Percentiles rank a stretch among this genome's conserved stretches.
These are phyloP conservation scores for Leptodirus hochenwartii DNA, from an alignment of 2,888 invertebrate species.

Conservation along the genomic window DNA sequence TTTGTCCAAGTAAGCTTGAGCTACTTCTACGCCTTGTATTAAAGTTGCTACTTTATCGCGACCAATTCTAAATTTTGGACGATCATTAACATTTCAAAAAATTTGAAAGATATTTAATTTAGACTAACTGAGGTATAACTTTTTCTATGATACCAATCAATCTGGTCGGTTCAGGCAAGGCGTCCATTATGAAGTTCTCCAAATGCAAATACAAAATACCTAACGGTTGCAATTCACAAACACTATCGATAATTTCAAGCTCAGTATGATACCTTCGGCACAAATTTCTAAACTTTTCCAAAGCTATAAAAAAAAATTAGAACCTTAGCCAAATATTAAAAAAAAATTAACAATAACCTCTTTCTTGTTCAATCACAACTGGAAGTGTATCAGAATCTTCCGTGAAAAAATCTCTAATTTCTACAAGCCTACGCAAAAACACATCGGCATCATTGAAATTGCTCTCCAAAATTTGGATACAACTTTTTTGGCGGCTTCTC, in stretches of 20 bases:
- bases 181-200: slow-evolving; percentile 48
- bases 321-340: neutral
- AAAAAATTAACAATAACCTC: slow-evolving; percentile 21
- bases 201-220: slow-evolving; percentile 57
- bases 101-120: slow-evolving; percentile 5
- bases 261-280: slow-evolving; percentile 53
- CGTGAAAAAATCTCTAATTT: slow-evolving; percentile 46
- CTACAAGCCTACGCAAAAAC: slow-evolving; percentile 46
- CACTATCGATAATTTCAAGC: slow-evolving; percentile 43
- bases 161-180: slow-evolving; percentile 51
- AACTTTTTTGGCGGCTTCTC: slow-evolving; percentile 31
- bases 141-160: slow-evolving; percentile 45
- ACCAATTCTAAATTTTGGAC: slow-evolving; percentile 39
- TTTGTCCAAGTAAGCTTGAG: slow-evolving; percentile 39
- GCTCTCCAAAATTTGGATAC: slow-evolving; percentile 34
- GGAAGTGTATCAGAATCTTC: slow-evolving; percentile 50
- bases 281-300: slow-evolving; percentile 42
- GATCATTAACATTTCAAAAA: slow-evolving; percentile 1
- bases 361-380: slow-evolving; percentile 40
- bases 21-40: slow-evolving; percentile 41
- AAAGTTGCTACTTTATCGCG: slow-evolving; percentile 33
- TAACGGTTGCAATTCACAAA: slow-evolving; percentile 46
- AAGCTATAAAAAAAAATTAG: slow-evolving; percentile 24
- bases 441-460: slow-evolving; percentile 43
- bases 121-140: slow-evolving; percentile 44